Evolutionary conservation across 1,140 invertebrate genomes (phyloP).

Genomic region (Drosophila arawakana): DNA sequence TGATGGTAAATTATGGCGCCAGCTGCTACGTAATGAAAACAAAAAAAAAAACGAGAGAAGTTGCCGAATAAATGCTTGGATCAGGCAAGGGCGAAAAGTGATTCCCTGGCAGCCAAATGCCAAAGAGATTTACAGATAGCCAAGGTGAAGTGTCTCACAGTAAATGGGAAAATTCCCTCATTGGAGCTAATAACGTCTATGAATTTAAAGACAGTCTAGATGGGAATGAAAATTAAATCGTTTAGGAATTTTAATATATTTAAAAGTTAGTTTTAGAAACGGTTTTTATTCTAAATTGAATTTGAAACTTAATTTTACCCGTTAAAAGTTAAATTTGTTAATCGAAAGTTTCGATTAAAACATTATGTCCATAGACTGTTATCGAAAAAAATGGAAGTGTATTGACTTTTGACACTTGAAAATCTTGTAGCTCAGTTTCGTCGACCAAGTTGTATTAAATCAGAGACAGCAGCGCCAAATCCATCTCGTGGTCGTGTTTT

Average conservation of each 20-base stretch:
- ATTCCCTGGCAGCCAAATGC: neutral
- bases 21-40: conserved; percentile 34
- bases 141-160: conserved; percentile 8
- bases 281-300: too few species aligned
- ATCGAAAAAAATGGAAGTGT: neutral
- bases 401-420: conserved; percentile 1
- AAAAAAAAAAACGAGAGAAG: neutral
- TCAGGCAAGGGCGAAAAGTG: conserved; percentile 8
- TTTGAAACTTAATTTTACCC: too few species aligned
- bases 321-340: too few species aligned
- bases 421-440: neutral
- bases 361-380: neutral
- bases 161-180: neutral
- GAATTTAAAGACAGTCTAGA: conserved; percentile 1
- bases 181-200: neutral
- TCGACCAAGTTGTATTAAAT: neutral
- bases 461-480: conserved; percentile 50
- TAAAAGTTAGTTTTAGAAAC: too few species aligned
- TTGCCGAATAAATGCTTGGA: conserved; percentile 14
- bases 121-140: conserved; percentile 14
- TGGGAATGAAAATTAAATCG: neutral
- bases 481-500: conserved; percentile 50
- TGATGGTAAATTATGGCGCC: conserved; percentile 32
- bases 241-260: neutral
- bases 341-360: too few species aligned